These are phyloP conservation scores for Zaprionus nigranus DNA, from an alignment of 1,140 invertebrate genomes.

Conservation along the genomic window DNA sequence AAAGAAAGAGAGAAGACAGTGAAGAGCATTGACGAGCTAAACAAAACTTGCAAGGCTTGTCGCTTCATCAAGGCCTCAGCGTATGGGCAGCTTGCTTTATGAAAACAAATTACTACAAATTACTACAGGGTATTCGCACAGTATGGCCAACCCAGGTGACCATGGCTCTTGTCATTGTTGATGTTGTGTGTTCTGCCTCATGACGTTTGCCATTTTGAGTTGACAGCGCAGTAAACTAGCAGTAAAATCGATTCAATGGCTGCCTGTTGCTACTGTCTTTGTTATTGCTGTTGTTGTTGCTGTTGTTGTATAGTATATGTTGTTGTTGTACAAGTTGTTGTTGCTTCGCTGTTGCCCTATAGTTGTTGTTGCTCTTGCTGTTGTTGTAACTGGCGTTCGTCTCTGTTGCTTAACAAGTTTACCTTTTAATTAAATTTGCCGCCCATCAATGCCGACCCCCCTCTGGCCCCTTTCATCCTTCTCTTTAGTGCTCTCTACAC, in stretches of 20 bases:
- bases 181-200: conserved; percentile 41
- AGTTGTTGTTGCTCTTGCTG: conserved; percentile 19
- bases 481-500: conserved; percentile 5
- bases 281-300: conserved; percentile 5
- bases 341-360: conserved; percentile 1
- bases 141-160: background rate
- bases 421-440: conserved; percentile 80
- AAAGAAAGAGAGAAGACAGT: background rate
- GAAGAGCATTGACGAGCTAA: background rate
- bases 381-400: conserved; percentile 23
- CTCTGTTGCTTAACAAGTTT: conserved; percentile 65
- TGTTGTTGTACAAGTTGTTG: conserved; percentile 7
- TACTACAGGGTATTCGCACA: background rate
- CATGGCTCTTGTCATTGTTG: conserved; percentile 21
- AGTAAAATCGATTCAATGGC: conserved; percentile 71
- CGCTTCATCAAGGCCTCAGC: too few species aligned
- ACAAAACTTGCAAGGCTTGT: background rate
- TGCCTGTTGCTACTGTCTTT: conserved; percentile 66
- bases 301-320: conserved; percentile 14
- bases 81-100: background rate
- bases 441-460: conserved; percentile 48
- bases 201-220: conserved; percentile 75
- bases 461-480: background rate
- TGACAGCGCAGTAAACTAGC: conserved; percentile 47
- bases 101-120: background rate